Base-by-base conservation (phyloP, 2,113 vertebrate genomes). In the Lamprotornis superbus region DNA sequence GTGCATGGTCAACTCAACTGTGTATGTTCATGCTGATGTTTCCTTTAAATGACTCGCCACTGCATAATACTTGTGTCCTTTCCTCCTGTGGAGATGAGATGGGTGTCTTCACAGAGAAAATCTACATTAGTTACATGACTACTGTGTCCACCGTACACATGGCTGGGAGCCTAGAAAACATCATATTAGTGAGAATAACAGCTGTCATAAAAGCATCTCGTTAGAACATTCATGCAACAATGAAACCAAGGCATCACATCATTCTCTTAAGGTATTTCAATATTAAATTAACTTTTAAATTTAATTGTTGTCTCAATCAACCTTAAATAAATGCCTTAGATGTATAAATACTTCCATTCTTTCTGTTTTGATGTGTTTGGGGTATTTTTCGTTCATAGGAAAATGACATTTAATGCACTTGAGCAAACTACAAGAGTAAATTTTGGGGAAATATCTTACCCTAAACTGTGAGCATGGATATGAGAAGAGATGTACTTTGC, bases 41-140 rank as follows among this genome's bases (percentile, higher is more conserved):
- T 74, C 68, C 49, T 68, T 98, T 99, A 99, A 75, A 99, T 97
- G 88, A 99, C 98, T 93, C 99, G 98, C 99, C 99, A 99, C 98
- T 99, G 99, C 99, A 99, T 99, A 96, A 99, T 98, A 89, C 99
- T 99, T 67, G 99, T 99, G 94, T 99, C 99, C 94, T 99, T 99
- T 95, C 99, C 99, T 10, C 99, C 99, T 0, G 99, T 99, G 83
- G 99, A 99, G 98, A 99, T 98, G 97, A 99, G 98, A 96, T 98
- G 98, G 97, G 98, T 98, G 98, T 99, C 99, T 31, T 99, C 98
- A 63, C 97, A 97, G 83, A 99, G 98, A 98, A 99, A 99, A 96
- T 97, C 98, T 52, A 99, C 99, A 11, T 99, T 99, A 97, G 99
- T 99, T 96, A 99, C 99, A 10, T 99, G 99, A 94, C 99, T 99